A percentile compares a stretch with the other conserved stretches of the same genome.
Conservation (phyloP, 2,113 vertebrate genomes). For the Grus americana region DNA sequence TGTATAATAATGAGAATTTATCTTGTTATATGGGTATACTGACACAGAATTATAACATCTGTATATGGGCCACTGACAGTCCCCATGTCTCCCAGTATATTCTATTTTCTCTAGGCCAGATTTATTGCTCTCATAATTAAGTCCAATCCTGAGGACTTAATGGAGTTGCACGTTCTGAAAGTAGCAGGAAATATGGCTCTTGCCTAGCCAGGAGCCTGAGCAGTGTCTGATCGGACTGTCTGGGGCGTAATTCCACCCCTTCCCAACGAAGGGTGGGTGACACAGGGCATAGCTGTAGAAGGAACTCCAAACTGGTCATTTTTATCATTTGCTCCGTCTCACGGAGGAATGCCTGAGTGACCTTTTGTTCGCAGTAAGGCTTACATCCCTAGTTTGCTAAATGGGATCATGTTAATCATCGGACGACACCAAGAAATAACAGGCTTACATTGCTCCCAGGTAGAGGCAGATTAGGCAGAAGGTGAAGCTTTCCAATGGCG, state of each 20-base stretch:
- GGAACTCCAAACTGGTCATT: not conserved
- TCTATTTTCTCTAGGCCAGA: slow-evolving; percentile 46
- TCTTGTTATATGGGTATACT: not conserved
- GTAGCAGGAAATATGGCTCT: not conserved
- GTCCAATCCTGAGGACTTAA: slow-evolving; percentile 6
- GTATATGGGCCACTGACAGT: slow-evolving; percentile 14
- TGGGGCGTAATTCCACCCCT: not conserved
- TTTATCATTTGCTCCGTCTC: not conserved
- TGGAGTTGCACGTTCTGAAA: not conserved
- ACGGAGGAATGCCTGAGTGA: not conserved
- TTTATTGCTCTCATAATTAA: slow-evolving; percentile 52
- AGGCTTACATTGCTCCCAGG: slow-evolving; percentile 20
- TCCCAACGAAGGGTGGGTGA: fast-evolving
- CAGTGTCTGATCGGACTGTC: not conserved
- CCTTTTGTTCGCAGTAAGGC: not conserved
- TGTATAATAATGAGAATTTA: not conserved
- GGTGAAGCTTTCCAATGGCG: not conserved
- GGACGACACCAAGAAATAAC: slow-evolving; percentile 15
- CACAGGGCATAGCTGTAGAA: not conserved
- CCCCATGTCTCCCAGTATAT: slow-evolving; percentile 6
- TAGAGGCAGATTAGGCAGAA: not conserved
- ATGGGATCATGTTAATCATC: not conserved
- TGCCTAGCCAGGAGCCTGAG: not conserved
- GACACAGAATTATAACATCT: slow-evolving; percentile 31
- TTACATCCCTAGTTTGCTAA: not conserved